phyloP scores from a whole-genome alignment of 2,797 vertebrate species.

The Myotis daubentonii region DNA sequence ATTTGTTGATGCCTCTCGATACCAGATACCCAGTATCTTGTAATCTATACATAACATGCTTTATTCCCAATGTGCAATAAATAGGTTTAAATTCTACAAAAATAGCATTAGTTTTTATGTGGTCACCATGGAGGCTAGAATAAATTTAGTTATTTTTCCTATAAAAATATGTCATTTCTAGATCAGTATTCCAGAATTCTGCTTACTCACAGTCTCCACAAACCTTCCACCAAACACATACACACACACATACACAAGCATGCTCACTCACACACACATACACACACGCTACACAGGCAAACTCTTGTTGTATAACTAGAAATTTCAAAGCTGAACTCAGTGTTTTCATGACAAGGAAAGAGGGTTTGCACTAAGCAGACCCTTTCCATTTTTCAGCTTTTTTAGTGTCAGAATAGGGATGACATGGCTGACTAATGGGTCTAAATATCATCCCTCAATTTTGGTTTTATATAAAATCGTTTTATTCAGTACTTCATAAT shows the following conservation, averaged over 20 bases:
- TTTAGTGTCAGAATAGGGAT: neutral
- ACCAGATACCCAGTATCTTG: neutral
- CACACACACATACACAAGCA: neutral
- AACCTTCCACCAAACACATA: neutral
- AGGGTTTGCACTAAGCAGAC: neutral
- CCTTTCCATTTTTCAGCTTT: neutral
- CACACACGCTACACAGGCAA: neutral
- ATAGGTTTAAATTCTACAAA: neutral
- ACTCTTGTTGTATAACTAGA: neutral
- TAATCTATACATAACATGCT: neutral
- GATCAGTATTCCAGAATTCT: slow-evolving; percentile 36
- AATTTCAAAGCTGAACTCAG: slow-evolving; percentile 9
- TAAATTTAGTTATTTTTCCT: neutral
- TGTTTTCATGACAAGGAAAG: neutral
- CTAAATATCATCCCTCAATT: neutral
- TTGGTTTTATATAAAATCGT: neutral
- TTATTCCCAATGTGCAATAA: neutral
- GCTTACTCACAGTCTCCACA: neutral
- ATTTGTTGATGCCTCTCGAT: slow-evolving; percentile 26
- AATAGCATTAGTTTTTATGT: neutral
- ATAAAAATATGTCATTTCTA: slow-evolving; percentile 11
- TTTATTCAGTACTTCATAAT: slow-evolving; percentile 15
- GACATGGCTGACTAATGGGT: neutral
- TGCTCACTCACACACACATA: neutral
- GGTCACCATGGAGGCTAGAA: neutral